Evolutionary conservation across 2,113 vertebrate species (phyloP), one percentile per base, ranked within the genome.

Genomic region (Dromas ardeola): DNA sequence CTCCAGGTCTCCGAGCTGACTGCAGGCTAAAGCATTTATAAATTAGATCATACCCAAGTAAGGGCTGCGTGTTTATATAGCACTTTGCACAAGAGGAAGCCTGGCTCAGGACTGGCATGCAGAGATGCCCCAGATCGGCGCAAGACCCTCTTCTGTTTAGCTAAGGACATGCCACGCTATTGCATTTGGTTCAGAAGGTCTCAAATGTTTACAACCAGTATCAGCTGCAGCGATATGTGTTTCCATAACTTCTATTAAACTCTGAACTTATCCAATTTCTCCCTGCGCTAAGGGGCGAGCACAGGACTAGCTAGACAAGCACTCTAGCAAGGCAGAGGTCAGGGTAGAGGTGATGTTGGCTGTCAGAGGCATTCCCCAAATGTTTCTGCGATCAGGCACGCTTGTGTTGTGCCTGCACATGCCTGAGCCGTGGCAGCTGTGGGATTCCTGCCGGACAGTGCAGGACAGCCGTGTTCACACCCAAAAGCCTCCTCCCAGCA

Each of bases 131-230:
- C 84, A 88, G 81, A 85, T 65, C 5, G 0, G 40, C 19, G 22
- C 61, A 77, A 77, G 45, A 20, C 49, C 76, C 52, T 50, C 36
- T 69, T 80, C 70, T 95, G 74, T 93, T 96, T 95, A 93, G 70
- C 32, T 96, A 91, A 97, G 84, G 69, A 73, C 7, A 0, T 27
- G 62, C 70, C 84, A 82, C 0, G 2, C 81, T 76, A 47, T 27
- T 91, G 84, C 78, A 20, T 61, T 82, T 85, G 42, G 73, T 94
- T 96, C 90, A 96, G 78, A 61, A 96, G 90, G 95, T 96, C 95
- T 90, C 70, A 45, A 61, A 65, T 93, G 74, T 96, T 96, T 97
- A 97, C 62, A 93, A 10, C 40, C 74, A 69, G 27, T 86, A 90
- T 70, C 87, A 85, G 83, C 84, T 85, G 49, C 74, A 85, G 74